Evolutionary conservation across 2,113 vertebrate species (phyloP).

Genomic region (Ciconia maguari): DNA sequence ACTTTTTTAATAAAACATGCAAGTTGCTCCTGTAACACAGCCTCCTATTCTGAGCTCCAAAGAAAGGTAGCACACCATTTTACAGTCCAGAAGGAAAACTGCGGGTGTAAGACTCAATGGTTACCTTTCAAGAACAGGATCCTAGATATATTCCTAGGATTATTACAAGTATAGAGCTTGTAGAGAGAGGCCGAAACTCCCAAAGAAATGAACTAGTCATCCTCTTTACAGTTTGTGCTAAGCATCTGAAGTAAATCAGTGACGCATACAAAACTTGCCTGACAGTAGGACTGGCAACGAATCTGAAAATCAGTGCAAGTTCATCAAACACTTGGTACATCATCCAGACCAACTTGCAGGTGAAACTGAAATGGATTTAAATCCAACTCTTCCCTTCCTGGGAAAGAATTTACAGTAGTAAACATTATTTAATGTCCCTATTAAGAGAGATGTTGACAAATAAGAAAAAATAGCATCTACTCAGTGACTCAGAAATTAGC

Average conservation of each 20-base stretch:
- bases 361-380: not conserved
- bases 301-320: not conserved
- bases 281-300: not conserved
- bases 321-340: not conserved
- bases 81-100: not conserved
- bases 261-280: not conserved
- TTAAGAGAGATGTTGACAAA: not conserved
- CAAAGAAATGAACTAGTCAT: not conserved
- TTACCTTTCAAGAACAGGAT: not conserved
- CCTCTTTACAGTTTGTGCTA: not conserved
- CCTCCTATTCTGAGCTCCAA: not conserved
- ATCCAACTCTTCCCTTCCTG: not conserved
- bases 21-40: not conserved
- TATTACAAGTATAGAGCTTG: not conserved
- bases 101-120: not conserved
- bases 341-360: not conserved
- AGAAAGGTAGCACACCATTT: not conserved
- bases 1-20: not conserved
- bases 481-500: constrained; percentile 40
- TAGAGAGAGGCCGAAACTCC: not conserved
- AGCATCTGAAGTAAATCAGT: not conserved
- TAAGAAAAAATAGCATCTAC: constrained; percentile 30
- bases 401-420: constrained; percentile 14
- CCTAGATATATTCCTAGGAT: not conserved
- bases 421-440: constrained; percentile 12